phyloP scores from a whole-genome alignment of 2,797 vertebrate species.

The Austrolebias charrua region DNA sequence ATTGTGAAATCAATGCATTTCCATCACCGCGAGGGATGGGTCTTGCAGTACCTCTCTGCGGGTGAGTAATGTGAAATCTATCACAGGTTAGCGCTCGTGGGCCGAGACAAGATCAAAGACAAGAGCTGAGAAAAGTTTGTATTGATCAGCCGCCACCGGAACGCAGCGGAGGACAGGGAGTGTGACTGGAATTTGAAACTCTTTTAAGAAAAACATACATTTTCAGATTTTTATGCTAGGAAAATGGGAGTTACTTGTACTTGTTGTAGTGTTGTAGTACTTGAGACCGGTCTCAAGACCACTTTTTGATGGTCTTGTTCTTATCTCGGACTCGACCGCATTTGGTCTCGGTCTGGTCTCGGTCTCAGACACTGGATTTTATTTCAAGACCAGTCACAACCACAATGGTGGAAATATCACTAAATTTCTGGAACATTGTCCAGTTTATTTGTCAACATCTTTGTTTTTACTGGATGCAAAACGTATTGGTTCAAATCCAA shows the following conservation, averaged over 20 bases:
- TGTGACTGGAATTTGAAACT: slow-evolving; percentile 39
- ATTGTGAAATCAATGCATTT: slow-evolving; percentile 69
- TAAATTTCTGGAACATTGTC: too few relatives aligned
- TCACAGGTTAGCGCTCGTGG: slow-evolving; percentile 59
- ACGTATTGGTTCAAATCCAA: too few relatives aligned
- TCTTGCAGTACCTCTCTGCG: slow-evolving; percentile 54
- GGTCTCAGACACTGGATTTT: too few relatives aligned
- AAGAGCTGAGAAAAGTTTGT: slow-evolving; percentile 64
- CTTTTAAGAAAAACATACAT: slow-evolving; percentile 21
- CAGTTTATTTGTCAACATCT: too few relatives aligned
- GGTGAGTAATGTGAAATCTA: slow-evolving; percentile 76
- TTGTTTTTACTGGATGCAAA: too few relatives aligned
- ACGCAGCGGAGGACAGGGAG: slow-evolving; percentile 19
- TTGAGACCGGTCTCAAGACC: too few relatives aligned
- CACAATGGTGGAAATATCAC: too few relatives aligned
- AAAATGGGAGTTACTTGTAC: not conserved
- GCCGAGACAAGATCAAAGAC: slow-evolving; percentile 67
- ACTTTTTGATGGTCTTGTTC: too few relatives aligned
- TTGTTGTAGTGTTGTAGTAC: too few relatives aligned
- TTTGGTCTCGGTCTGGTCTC: too few relatives aligned
- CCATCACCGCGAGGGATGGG: slow-evolving; percentile 65
- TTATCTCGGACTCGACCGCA: too few relatives aligned
- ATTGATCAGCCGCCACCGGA: slow-evolving; percentile 55
- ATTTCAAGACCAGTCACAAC: too few relatives aligned
- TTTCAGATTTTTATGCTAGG: not conserved